Conservation (phyloP, 1,140 invertebrate genomes). For the Popillia japonica region DNA sequence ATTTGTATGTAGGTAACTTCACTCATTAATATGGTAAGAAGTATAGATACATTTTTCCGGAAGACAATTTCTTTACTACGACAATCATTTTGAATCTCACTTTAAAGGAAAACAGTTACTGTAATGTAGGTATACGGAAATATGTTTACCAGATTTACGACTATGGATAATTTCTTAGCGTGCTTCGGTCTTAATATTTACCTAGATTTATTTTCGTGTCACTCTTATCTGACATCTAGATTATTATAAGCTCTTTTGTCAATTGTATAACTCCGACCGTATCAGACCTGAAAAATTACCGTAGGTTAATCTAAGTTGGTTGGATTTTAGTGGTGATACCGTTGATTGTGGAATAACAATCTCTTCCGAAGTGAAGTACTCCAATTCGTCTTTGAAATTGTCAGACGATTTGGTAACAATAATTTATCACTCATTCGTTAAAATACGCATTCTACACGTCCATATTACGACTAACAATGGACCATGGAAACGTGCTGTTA, state of each 20-base stretch:
- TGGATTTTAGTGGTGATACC: background rate
- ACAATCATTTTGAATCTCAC: too few species aligned
- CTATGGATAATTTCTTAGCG: background rate
- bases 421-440: background rate
- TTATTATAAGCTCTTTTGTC: conserved; percentile 7
- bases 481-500: background rate
- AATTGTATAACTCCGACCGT: background rate
- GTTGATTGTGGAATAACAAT: background rate
- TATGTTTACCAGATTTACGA: background rate
- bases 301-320: background rate
- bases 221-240: conserved; percentile 10
- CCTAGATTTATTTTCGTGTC: background rate
- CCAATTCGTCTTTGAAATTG: background rate
- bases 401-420: background rate
- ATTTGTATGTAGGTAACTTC: too few species aligned
- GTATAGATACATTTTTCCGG: too few species aligned
- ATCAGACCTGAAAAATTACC: background rate
- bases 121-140: background rate
- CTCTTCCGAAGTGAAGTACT: background rate
- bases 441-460: background rate
- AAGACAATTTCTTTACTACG: too few species aligned
- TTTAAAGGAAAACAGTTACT: background rate
- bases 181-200: background rate
- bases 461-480: background rate
- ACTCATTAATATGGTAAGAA: too few species aligned